Evolutionary conservation across 2,888 invertebrate genomes (phyloP).

Genomic region (Limnephilus auricula): DNA sequence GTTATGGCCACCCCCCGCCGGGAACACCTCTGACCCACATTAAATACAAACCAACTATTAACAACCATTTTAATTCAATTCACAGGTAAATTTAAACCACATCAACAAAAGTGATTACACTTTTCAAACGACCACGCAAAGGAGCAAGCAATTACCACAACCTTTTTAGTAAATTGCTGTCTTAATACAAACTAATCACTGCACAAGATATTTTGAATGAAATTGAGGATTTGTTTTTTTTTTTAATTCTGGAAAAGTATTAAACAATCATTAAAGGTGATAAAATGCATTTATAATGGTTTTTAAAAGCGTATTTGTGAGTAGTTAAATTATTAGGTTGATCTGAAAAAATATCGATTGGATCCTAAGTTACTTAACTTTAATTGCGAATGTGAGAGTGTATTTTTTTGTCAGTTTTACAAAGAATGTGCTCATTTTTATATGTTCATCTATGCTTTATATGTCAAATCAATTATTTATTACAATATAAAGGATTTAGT

Average conservation of each 20-base stretch:
- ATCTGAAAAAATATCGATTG: not conserved
- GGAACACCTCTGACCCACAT: constrained; percentile 59
- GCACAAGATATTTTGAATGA: not conserved
- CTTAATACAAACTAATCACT: not conserved
- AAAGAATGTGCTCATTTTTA: too few relatives aligned
- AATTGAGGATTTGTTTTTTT: not conserved
- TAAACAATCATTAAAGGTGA: not conserved
- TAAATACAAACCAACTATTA: constrained; percentile 28
- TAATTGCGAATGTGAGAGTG: too few relatives aligned
- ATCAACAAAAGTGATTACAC: not conserved
- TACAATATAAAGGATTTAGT: not conserved
- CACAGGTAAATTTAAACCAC: constrained; percentile 8
- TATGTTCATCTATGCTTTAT: too few relatives aligned
- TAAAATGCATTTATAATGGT: not conserved
- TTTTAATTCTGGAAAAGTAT: not conserved
- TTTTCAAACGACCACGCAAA: not conserved
- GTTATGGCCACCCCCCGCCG: constrained; percentile 57
- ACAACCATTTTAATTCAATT: not conserved
- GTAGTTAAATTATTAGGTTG: too few relatives aligned
- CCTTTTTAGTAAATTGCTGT: not conserved
- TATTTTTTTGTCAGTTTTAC: too few relatives aligned
- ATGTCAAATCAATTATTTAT: not conserved
- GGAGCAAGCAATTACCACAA: not conserved
- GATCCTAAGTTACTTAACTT: not conserved
- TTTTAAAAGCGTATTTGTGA: not conserved